Percentiles rank a stretch among this genome's conserved stretches.
phyloP scores from a whole-genome alignment of 2,797 vertebrate genomes.

The Chelidonichthys spinosus region DNA sequence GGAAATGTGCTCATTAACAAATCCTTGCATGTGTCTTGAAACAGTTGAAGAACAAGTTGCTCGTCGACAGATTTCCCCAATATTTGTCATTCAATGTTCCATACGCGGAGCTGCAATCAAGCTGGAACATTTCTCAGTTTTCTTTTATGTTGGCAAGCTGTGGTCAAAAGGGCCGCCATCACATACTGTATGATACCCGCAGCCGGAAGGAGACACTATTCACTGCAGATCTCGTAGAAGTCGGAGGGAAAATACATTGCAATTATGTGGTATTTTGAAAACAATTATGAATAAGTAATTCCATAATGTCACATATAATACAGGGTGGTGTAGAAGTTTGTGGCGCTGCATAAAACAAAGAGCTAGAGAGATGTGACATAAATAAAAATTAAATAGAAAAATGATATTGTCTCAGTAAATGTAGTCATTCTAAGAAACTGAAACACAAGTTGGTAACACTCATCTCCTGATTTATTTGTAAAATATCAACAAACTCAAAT shows the following conservation, averaged over 20 bases:
- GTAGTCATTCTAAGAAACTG: too few species aligned
- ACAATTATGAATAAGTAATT: slow-evolving; percentile 53
- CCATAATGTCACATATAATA: slow-evolving; percentile 46
- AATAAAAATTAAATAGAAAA: too few species aligned
- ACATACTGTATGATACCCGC: too few species aligned
- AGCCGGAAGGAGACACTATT: slow-evolving; percentile 8
- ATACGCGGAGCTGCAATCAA: slow-evolving; percentile 26
- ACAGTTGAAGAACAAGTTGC: slow-evolving; percentile 35
- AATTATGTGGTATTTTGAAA: slow-evolving; percentile 63
- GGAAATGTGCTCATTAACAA: slow-evolving; percentile 58
- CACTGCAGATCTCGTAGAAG: slow-evolving; percentile 23
- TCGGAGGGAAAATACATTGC: slow-evolving; percentile 24
- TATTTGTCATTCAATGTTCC: slow-evolving; percentile 2
- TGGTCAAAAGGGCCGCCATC: too few species aligned
- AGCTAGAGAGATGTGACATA: background rate
- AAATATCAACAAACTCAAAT: too few species aligned
- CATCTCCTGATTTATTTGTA: too few species aligned
- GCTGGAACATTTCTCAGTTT: slow-evolving; percentile 9
- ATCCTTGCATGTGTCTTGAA: slow-evolving; percentile 35
- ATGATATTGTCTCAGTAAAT: too few species aligned
- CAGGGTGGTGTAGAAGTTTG: slow-evolving; percentile 10
- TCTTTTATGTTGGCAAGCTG: background rate
- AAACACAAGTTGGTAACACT: too few species aligned
- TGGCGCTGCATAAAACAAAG: slow-evolving; percentile 1
- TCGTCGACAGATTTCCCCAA: slow-evolving; percentile 5